Evolutionary conservation across 1,140 invertebrate genomes (phyloP).

Genomic region (Atopsyche davidsoni): DNA sequence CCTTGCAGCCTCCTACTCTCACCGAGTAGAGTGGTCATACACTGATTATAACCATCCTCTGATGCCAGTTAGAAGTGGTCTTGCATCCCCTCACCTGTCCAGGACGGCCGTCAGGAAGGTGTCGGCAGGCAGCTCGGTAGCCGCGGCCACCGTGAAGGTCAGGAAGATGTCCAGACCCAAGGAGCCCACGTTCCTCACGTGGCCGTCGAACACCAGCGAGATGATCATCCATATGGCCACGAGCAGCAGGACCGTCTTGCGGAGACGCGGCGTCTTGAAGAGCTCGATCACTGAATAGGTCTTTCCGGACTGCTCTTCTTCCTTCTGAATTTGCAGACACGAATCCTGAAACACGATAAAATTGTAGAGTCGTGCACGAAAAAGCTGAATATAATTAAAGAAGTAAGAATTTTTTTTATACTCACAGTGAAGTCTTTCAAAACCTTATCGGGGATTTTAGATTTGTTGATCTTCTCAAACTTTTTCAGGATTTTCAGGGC

Average conservation of each 20-base stretch:
- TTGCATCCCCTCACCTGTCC: conserved; percentile 58
- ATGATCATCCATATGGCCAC: conserved; percentile 82
- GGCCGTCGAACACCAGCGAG: conserved; percentile 79
- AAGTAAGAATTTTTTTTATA: conserved; percentile 14
- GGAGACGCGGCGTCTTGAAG: conserved; percentile 65
- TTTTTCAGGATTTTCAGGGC: conserved; percentile 70
- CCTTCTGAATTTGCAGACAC: conserved; percentile 56
- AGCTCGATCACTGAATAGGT: conserved; percentile 73
- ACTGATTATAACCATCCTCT: no score
- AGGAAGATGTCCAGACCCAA: conserved; percentile 74
- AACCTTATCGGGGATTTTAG: conserved; percentile 62
- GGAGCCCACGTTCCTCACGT: conserved; percentile 76
- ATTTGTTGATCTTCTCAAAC: conserved; percentile 74
- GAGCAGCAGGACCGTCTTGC: conserved; percentile 65
- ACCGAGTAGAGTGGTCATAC: background rate
- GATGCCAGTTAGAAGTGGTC: no score
- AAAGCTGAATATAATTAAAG: conserved; percentile 11
- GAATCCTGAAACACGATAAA: conserved; percentile 49
- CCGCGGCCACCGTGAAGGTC: conserved; percentile 76
- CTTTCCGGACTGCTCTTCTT: conserved; percentile 60
- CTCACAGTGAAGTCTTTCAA: conserved; percentile 67
- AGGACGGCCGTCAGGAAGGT: conserved; percentile 71
- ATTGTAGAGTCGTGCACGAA: no score
- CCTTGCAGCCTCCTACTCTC: no score
- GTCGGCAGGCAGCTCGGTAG: conserved; percentile 78